A percentile compares a stretch with the other conserved stretches of the same genome.
Evolutionary conservation across 23 tunicate species (phyloP).

Genomic region (Botrylloides violaceus): DNA sequence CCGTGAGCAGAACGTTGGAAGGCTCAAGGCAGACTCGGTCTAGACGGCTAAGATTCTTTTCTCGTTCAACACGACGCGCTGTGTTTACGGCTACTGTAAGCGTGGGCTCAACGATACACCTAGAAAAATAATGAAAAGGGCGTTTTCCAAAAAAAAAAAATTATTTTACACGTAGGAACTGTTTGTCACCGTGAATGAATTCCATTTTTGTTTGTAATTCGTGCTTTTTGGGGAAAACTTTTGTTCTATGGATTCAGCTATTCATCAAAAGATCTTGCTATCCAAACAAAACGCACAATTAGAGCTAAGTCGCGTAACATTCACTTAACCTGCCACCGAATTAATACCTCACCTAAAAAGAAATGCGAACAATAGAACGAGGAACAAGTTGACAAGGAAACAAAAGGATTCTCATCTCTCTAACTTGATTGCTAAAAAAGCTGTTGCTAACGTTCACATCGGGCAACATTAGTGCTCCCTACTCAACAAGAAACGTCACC

Average conservation of each 20-base stretch:
- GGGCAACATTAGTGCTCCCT: slow-evolving; percentile 4
- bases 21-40: too few species aligned
- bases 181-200: not conserved
- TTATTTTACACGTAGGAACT: too few species aligned
- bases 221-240: slow-evolving; percentile 3
- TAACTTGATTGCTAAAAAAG: slow-evolving; percentile 16
- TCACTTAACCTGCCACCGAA: slow-evolving; percentile 22
- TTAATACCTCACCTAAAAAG: slow-evolving; percentile 1
- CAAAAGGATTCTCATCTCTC: slow-evolving; percentile 1
- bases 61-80: too few species aligned
- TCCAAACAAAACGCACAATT: slow-evolving; percentile 23
- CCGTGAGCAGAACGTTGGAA: too few species aligned
- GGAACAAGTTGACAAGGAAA: slow-evolving; percentile 23
- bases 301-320: slow-evolving; percentile 16
- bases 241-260: slow-evolving; percentile 1
- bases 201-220: slow-evolving; percentile 12
- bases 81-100: too few species aligned
- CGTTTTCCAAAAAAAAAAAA: too few species aligned
- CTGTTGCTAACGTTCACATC: not conserved
- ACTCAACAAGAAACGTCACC: not conserved
- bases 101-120: too few species aligned
- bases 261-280: slow-evolving; percentile 10
- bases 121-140: too few species aligned
- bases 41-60: too few species aligned
- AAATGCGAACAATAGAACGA: slow-evolving; percentile 5